Evolutionary conservation across 2,113 vertebrate species (phyloP).

Genomic region (Rousettus leschenaultii): DNA sequence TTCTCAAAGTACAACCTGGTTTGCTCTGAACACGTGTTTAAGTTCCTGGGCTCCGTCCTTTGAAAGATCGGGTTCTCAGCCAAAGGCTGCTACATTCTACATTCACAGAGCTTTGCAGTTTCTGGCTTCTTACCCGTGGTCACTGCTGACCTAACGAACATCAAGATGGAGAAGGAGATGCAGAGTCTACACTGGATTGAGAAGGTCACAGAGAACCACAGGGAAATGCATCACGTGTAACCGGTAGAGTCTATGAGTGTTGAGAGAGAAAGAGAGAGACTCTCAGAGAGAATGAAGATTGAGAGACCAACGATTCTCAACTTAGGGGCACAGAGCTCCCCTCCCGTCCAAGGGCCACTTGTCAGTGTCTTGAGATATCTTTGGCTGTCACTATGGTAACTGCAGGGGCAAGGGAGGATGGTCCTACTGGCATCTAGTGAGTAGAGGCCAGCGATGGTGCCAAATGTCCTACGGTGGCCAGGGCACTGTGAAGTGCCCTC

Average conservation of each 20-base stretch:
- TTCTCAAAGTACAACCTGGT: conserved; percentile 15
- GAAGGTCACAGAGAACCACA: neutral
- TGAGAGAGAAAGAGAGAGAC: neutral
- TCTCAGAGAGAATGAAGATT: neutral
- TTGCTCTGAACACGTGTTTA: neutral
- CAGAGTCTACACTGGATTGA: neutral
- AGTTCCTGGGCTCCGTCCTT: neutral
- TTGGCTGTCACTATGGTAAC: neutral
- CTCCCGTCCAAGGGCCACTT: accelerated
- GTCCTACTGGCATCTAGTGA: too few species aligned
- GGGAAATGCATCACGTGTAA: neutral
- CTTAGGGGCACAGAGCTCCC: too few species aligned
- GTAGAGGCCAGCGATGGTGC: neutral
- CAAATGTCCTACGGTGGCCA: neutral
- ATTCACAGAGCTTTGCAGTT: neutral
- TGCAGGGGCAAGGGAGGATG: accelerated
- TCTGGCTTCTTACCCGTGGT: neutral
- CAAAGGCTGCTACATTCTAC: neutral
- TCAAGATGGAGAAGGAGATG: neutral
- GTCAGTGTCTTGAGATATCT: neutral
- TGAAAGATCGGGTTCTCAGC: neutral
- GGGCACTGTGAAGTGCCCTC: too few species aligned
- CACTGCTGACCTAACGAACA: neutral
- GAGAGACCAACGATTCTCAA: neutral
- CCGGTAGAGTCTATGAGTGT: neutral